Evolutionary conservation across 1,140 invertebrate genomes (phyloP).

Genomic region (Drosophila bifasciata): DNA sequence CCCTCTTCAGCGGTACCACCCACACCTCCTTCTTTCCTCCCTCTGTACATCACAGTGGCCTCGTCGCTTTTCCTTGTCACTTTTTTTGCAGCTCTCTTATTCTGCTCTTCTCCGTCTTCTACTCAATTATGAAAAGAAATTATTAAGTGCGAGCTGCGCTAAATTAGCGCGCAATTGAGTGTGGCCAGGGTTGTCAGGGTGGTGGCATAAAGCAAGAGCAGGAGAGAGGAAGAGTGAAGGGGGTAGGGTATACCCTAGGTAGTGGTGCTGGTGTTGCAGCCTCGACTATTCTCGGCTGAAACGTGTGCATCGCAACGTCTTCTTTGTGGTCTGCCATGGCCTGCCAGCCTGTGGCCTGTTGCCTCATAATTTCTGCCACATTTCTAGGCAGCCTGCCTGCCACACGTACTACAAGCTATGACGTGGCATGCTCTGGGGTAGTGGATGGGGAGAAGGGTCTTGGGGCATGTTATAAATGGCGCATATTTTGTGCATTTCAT

Average conservation of each 20-base stretch:
- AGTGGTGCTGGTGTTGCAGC: not conserved
- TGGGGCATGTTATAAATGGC: slow-evolving; percentile 73
- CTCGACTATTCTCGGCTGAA: slow-evolving; percentile 11
- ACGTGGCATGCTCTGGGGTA: not conserved
- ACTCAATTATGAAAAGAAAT: slow-evolving; percentile 82
- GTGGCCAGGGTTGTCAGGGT: slow-evolving; percentile 37
- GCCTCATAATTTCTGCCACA: slow-evolving; percentile 70
- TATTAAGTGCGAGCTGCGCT: slow-evolving; percentile 81
- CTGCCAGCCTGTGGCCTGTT: slow-evolving; percentile 58
- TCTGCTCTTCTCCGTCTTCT: slow-evolving; percentile 23
- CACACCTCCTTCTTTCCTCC: not conserved
- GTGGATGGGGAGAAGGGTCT: not conserved
- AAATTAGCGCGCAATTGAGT: slow-evolving; percentile 82
- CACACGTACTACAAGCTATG: slow-evolving; percentile 40
- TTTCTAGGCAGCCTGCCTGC: slow-evolving; percentile 47
- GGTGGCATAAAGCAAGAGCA: not conserved
- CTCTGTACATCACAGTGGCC: slow-evolving; percentile 32
- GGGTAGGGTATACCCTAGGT: not conserved
- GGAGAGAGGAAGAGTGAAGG: not conserved
- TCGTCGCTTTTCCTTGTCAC: slow-evolving; percentile 29
- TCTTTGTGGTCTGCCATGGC: slow-evolving; percentile 19
- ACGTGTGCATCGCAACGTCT: slow-evolving; percentile 60
- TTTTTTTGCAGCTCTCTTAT: slow-evolving; percentile 26
- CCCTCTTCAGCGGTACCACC: not conserved
- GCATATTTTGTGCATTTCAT: slow-evolving; percentile 82